phyloP scores from a whole-genome alignment of 1,140 invertebrate species.

The Drosophila pectinifera region DNA sequence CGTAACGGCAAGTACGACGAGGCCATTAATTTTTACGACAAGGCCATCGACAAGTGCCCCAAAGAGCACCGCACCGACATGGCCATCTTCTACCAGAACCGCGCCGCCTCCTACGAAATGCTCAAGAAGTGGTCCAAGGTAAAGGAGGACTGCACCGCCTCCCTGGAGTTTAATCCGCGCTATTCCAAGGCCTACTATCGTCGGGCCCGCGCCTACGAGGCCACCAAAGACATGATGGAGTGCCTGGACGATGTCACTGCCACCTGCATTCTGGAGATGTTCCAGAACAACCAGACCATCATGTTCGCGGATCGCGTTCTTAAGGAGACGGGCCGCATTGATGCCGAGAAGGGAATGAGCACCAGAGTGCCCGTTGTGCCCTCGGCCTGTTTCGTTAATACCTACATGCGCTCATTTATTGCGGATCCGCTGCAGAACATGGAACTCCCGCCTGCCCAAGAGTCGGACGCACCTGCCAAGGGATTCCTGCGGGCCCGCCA shows the following conservation, averaged over 20 bases:
- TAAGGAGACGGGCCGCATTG: constrained; percentile 90
- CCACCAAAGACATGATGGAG: constrained; percentile 90
- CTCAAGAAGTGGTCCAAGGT: constrained; percentile 94
- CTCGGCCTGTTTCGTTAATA: constrained; percentile 93
- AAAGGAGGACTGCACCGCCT: constrained; percentile 93
- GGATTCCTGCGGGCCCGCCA: constrained; percentile 89
- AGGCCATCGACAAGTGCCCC: constrained; percentile 95
- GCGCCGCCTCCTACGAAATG: constrained; percentile 97
- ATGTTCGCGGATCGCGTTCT: constrained; percentile 94
- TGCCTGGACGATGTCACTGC: constrained; percentile 96
- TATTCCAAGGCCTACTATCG: constrained; percentile 96
- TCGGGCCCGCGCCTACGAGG: constrained; percentile 93
- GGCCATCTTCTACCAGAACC: constrained; percentile 97
- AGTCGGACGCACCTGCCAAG: constrained; percentile 83
- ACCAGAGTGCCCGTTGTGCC: constrained; percentile 90
- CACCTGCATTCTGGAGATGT: constrained; percentile 95
- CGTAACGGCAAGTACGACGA: constrained; percentile 94
- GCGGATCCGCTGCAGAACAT: constrained; percentile 89
- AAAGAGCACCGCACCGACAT: constrained; percentile 90
- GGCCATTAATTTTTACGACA: constrained; percentile 94
- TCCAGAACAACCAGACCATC: constrained; percentile 91
- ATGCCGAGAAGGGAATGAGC: constrained; percentile 90
- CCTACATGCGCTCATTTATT: constrained; percentile 94
- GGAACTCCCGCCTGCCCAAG: constrained; percentile 13
- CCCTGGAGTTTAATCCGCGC: constrained; percentile 93